A percentile compares a stretch with the other conserved stretches of the same genome.
phyloP scores from a whole-genome alignment of 2,797 vertebrate species.

The Coilia nasus region DNA sequence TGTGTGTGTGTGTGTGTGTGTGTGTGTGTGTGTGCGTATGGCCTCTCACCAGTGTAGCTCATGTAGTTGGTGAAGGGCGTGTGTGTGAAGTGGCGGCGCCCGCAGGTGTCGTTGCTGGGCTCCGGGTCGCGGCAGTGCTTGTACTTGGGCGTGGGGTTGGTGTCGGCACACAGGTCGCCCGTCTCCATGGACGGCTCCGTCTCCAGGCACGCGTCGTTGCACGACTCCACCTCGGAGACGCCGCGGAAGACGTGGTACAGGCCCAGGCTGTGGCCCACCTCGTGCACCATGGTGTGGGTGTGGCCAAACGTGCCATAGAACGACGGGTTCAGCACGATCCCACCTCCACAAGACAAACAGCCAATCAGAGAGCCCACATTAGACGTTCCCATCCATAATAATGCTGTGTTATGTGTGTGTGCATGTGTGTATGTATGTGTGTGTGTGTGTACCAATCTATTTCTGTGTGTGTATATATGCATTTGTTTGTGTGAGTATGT shows the following conservation, averaged over 20 bases:
- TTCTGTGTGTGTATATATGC: neutral
- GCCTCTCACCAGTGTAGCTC: conserved; percentile 92
- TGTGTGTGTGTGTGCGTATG: neutral
- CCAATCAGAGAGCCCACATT: neutral
- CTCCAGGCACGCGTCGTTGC: conserved; percentile 95
- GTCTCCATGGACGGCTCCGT: conserved; percentile 95
- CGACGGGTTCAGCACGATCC: conserved; percentile 94
- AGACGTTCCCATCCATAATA: no score
- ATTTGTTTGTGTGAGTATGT: no score
- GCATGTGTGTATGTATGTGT: neutral
- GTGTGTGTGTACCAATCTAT: neutral
- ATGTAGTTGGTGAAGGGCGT: conserved; percentile 98
- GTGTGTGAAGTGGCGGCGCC: conserved; percentile 85
- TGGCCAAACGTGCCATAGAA: conserved; percentile 95
- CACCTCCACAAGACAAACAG: conserved; percentile 69
- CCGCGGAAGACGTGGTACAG: conserved; percentile 97
- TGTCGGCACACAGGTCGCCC: conserved; percentile 95
- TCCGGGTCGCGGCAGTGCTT: conserved; percentile 92
- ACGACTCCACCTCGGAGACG: conserved; percentile 96
- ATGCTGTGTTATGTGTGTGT: neutral
- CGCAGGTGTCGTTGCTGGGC: conserved; percentile 92
- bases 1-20: neutral
- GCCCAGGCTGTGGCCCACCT: conserved; percentile 95
- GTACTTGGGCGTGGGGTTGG: conserved; percentile 94
- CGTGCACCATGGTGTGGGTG: conserved; percentile 98